phyloP scores from a whole-genome alignment of 2,888 invertebrate species.

The Stenoptilia bipunctidactyla region DNA sequence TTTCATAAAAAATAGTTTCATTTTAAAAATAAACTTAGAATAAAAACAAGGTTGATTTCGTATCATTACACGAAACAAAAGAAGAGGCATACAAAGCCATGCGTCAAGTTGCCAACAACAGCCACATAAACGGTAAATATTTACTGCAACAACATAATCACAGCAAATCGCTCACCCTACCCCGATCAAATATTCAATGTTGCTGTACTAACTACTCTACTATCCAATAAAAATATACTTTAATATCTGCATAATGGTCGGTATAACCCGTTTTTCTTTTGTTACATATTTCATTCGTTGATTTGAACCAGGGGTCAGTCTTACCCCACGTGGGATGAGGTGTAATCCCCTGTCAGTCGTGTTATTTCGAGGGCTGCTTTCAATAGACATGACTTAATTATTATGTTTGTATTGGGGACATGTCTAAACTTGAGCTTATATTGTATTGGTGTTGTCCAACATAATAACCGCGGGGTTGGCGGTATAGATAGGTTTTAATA shows the following conservation, averaged over 20 bases:
- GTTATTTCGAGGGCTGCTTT: not conserved
- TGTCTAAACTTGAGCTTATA: not conserved
- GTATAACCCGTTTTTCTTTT: constrained; percentile 45
- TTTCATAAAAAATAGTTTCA: too few relatives aligned
- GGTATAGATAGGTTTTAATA: too few relatives aligned
- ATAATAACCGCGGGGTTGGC: too few relatives aligned
- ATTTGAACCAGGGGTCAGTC: constrained; percentile 39
- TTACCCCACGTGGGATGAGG: constrained; percentile 19
- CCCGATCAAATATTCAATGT: constrained; percentile 35
- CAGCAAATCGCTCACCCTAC: constrained; percentile 30
- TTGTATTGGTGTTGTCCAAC: too few relatives aligned
- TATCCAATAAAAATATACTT: constrained; percentile 39
- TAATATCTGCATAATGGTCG: constrained; percentile 37
- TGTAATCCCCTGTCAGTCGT: not conserved
- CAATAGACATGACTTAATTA: constrained; percentile 1
- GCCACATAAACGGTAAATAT: constrained; percentile 27
- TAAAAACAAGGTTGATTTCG: too few relatives aligned
- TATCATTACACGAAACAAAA: too few relatives aligned
- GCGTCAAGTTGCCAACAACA: constrained; percentile 1
- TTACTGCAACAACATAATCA: constrained; percentile 34
- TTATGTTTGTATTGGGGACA: not conserved
- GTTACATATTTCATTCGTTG: constrained; percentile 56
- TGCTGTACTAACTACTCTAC: constrained; percentile 29
- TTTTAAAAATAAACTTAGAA: too few relatives aligned
- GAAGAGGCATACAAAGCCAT: not conserved